Conservation (phyloP, 2,797 vertebrate genomes). For the Coluber constrictor region DNA sequence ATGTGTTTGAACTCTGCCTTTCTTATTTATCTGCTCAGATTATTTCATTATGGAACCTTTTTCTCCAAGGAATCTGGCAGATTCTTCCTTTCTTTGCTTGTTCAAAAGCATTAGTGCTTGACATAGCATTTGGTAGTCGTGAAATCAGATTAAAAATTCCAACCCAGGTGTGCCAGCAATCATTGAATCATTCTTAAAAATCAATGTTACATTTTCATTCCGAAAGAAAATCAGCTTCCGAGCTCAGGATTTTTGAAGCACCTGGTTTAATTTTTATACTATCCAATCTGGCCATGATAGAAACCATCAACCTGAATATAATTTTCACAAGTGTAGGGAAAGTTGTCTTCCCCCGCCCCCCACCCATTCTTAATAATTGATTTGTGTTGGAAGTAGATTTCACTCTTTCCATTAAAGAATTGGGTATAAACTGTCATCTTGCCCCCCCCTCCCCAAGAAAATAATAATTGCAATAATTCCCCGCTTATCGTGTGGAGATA, state of each 20-base stretch:
- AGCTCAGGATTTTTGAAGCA: not conserved
- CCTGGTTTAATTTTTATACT: not conserved
- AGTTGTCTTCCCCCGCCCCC: not conserved
- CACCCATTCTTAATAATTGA: not conserved
- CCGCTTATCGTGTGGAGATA: constrained; percentile 1
- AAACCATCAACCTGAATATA: not conserved
- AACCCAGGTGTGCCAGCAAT: not conserved
- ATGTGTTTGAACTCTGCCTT: not conserved
- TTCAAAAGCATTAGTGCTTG: not conserved
- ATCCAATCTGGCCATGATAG: not conserved
- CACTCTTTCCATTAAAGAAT: not conserved
- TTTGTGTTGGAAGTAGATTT: not conserved
- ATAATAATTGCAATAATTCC: not conserved
- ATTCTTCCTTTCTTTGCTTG: not conserved
- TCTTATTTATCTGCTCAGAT: not conserved
- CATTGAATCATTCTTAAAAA: not conserved
- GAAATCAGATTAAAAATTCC: not conserved
- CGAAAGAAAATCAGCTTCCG: not conserved
- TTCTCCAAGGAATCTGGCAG: not conserved
- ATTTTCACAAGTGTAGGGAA: not conserved
- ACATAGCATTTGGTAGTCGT: not conserved
- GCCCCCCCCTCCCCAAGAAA: not conserved
- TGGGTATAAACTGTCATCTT: not conserved
- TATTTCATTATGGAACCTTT: not conserved
- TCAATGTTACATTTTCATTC: not conserved